These are phyloP conservation scores for Nephrotoma flavescens DNA, from an alignment of 2,888 invertebrate genomes.

Conservation along the genomic window DNA sequence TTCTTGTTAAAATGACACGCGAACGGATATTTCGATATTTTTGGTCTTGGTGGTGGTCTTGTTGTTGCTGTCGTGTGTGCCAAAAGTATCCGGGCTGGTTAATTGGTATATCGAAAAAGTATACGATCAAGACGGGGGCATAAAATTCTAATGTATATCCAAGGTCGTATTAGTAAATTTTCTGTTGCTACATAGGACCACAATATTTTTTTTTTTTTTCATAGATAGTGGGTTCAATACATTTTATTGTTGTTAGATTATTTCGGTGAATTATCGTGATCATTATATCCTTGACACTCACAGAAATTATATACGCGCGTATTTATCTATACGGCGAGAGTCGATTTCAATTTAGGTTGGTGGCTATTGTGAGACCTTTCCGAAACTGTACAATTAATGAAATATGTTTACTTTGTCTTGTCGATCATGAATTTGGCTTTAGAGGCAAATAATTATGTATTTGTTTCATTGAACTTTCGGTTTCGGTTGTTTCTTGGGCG, in stretches of 20 bases:
- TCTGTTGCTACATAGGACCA: neutral
- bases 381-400: neutral
- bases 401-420: neutral
- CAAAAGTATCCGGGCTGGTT: neutral
- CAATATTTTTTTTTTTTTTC: neutral
- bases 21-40: neutral
- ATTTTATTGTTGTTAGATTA: neutral
- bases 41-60: neutral
- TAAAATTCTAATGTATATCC: neutral
- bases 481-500: neutral
- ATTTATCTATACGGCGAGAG: neutral
- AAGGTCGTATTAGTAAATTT: neutral
- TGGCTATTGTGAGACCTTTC: neutral
- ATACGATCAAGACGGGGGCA: neutral
- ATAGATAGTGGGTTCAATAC: neutral
- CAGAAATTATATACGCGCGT: neutral
- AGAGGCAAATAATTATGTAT: neutral
- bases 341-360: neutral
- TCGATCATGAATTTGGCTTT: neutral
- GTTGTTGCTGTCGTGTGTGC: neutral
- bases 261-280: neutral
- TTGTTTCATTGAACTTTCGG: neutral
- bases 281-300: neutral
- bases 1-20: neutral
- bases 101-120: neutral